These are phyloP conservation scores for Aleiodes testaceus DNA, from an alignment of 2,888 invertebrate species.

Conservation along the genomic window DNA sequence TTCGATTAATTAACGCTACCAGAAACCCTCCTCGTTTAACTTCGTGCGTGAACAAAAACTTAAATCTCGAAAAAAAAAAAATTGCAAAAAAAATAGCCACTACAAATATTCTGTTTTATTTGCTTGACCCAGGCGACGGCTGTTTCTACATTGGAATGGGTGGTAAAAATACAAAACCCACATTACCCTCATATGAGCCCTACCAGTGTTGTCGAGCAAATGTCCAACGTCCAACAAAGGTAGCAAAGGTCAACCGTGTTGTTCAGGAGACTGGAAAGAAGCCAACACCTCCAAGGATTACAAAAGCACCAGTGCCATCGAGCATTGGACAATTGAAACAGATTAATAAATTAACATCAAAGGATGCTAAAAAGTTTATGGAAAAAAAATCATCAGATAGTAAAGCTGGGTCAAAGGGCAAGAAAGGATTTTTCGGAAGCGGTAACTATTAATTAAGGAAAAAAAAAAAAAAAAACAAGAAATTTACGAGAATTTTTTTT, in stretches of 20 bases:
- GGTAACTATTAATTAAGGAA: constrained; percentile 78
- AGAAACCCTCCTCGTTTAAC: constrained; percentile 34
- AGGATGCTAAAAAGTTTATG: constrained; percentile 71
- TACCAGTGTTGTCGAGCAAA: constrained; percentile 95
- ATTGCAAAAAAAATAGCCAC: constrained; percentile 43
- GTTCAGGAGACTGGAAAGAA: constrained; percentile 53
- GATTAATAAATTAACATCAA: constrained; percentile 72
- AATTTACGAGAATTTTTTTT: neutral
- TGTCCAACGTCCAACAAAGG: constrained; percentile 85
- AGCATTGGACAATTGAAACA: constrained; percentile 64
- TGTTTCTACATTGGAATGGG: constrained; percentile 97
- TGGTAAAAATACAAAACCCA: constrained; percentile 85
- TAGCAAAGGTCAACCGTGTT: constrained; percentile 80
- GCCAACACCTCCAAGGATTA: constrained; percentile 51
- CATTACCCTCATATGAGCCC: constrained; percentile 86
- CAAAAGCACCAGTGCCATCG: constrained; percentile 60
- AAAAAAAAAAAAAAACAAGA: constrained; percentile 27
- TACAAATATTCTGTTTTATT: constrained; percentile 76
- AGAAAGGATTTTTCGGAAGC: constrained; percentile 89
- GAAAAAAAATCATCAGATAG: constrained; percentile 54
- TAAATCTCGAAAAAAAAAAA: constrained; percentile 40
- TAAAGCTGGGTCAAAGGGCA: constrained; percentile 77
- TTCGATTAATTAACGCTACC: constrained; percentile 9
- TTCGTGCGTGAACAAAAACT: constrained; percentile 43
- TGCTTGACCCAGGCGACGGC: constrained; percentile 95